Conservation (phyloP, 1,140 invertebrate species). For the Pseudomyrmex concolor region DNA sequence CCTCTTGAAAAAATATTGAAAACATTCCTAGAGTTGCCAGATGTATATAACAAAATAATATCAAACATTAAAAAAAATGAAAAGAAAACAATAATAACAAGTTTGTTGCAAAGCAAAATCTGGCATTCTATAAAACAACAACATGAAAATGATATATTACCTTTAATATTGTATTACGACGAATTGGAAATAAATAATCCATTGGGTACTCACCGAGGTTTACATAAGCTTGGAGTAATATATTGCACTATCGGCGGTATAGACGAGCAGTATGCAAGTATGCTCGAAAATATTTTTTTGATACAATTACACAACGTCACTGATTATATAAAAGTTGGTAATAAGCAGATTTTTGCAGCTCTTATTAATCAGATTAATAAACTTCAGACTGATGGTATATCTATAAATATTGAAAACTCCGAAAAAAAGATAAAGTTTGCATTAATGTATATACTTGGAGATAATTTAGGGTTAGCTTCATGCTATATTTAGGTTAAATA, state of each 20-base stretch:
- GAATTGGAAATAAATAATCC: constrained; percentile 27
- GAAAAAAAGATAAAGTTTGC: not conserved
- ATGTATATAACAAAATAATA: constrained; percentile 12
- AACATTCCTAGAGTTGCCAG: constrained; percentile 1
- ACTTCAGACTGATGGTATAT: not conserved
- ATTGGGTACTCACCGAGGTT: not conserved
- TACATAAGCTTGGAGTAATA: constrained; percentile 21
- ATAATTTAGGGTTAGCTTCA: too few species aligned
- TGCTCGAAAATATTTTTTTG: not conserved
- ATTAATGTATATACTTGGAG: constrained; percentile 9
- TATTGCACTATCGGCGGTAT: not conserved
- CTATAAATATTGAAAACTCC: constrained; percentile 8
- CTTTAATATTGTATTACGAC: constrained; percentile 5
- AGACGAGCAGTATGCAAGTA: not conserved
- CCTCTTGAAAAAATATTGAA: constrained; percentile 2
- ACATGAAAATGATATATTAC: constrained; percentile 13
- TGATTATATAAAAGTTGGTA: constrained; percentile 8
- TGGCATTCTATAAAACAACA: not conserved
- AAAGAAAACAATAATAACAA: not conserved
- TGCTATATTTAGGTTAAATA: too few species aligned
- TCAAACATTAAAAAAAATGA: not conserved
- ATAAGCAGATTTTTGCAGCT: constrained; percentile 16
- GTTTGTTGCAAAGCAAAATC: not conserved
- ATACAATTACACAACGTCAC: not conserved
- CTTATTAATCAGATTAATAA: not conserved